Conservation (phyloP, 2,113 vertebrate genomes). For the Bubalus kerabau region DNA sequence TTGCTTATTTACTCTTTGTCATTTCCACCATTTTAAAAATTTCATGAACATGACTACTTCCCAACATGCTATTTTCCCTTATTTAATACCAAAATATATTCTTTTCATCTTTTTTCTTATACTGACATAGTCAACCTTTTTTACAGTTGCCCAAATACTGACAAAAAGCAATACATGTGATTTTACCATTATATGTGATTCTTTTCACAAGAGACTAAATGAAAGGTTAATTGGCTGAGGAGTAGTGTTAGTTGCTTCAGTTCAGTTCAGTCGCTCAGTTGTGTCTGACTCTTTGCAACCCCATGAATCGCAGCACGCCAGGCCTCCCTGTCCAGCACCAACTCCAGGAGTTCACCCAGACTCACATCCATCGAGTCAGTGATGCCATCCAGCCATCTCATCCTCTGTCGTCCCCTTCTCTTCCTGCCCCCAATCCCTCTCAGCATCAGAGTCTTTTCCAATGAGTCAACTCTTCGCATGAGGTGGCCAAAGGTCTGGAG, state of each 20-base stretch:
- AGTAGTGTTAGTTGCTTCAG: background rate
- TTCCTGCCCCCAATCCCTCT: too few species aligned
- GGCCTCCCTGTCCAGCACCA: too few species aligned
- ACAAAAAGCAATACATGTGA: background rate
- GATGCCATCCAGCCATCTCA: too few species aligned
- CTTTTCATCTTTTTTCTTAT: background rate
- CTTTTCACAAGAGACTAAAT: background rate
- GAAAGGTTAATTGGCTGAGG: background rate
- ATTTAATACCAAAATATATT: background rate
- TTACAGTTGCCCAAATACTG: background rate
- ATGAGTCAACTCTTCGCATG: too few species aligned
- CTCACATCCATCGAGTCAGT: too few species aligned
- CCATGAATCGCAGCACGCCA: too few species aligned
- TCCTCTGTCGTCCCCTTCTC: too few species aligned
- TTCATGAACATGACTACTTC: background rate
- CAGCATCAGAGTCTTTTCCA: too few species aligned
- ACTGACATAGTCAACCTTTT: background rate
- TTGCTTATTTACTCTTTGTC: background rate
- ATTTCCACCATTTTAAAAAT: background rate
- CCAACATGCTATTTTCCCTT: background rate
- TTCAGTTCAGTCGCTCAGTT: background rate
- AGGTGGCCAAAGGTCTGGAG: too few species aligned
- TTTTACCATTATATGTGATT: background rate
- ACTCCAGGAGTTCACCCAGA: too few species aligned
- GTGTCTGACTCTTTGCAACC: accelerated